phyloP scores from a whole-genome alignment of 1,140 invertebrate genomes.

The Drosophila sproati region DNA sequence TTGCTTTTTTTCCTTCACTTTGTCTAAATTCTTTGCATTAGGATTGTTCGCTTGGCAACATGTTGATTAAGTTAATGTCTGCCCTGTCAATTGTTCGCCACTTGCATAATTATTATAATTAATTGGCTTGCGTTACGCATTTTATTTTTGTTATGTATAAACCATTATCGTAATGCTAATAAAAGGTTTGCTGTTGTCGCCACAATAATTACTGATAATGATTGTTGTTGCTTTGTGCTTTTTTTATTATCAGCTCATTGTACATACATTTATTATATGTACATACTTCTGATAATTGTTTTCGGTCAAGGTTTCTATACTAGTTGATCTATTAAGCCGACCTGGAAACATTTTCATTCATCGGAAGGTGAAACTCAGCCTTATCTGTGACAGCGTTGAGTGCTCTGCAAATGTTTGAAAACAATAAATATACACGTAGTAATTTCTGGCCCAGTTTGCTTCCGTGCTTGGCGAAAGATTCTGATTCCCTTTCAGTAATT shows the following conservation, averaged over 20 bases:
- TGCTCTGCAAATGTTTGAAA: constrained; percentile 19
- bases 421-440: constrained; percentile 7
- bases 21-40: constrained; percentile 2
- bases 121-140: constrained; percentile 8
- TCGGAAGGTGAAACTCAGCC: background rate
- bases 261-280: background rate
- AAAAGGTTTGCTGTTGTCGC: constrained; percentile 3
- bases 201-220: constrained; percentile 23
- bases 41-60: constrained; percentile 2
- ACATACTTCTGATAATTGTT: constrained; percentile 16
- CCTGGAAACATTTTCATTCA: constrained; percentile 24
- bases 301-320: constrained; percentile 27
- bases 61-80: constrained; percentile 21
- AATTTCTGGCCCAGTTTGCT: constrained; percentile 16
- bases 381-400: constrained; percentile 32
- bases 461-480: background rate
- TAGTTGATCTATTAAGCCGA: constrained; percentile 30
- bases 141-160: constrained; percentile 17
- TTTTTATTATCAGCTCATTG: constrained; percentile 14
- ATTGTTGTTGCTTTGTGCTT: constrained; percentile 6
- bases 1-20: constrained; percentile 25
- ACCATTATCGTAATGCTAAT: constrained; percentile 20
- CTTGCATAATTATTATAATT: constrained; percentile 21
- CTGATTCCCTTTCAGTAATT: background rate
- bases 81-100: constrained; percentile 1